These are phyloP conservation scores for Meriones psammophilus DNA, from an alignment of 2,797 vertebrate species.

Conservation along the genomic window DNA sequence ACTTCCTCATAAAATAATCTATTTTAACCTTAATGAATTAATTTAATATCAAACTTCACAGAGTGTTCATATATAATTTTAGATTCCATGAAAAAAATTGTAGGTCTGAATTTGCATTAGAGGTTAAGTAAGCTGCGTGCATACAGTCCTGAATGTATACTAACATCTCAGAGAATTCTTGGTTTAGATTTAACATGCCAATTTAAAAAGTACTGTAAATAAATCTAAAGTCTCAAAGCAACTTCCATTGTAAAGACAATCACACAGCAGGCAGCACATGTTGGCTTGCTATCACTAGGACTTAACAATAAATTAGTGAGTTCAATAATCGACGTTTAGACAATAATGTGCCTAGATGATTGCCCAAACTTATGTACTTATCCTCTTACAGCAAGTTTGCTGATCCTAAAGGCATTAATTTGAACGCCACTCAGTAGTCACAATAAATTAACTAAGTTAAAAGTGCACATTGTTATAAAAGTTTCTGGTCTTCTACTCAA, in stretches of 20 bases:
- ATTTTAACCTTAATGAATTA: not conserved
- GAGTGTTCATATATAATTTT: not conserved
- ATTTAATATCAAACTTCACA: conserved; percentile 54
- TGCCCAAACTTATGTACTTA: not conserved
- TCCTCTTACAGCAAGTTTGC: not conserved
- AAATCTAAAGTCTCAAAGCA: conserved; percentile 37
- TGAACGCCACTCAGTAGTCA: conserved; percentile 52
- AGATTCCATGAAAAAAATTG: conserved; percentile 28
- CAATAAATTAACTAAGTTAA: conserved; percentile 35
- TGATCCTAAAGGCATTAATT: conserved; percentile 10
- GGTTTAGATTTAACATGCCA: conserved; percentile 4
- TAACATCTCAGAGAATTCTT: not conserved
- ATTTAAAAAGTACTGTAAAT: conserved; percentile 45
- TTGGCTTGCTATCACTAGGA: not conserved
- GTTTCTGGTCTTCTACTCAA: conserved; percentile 22
- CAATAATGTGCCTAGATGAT: not conserved
- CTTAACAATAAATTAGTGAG: not conserved
- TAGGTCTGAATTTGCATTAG: conserved; percentile 46
- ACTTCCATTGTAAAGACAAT: conserved; percentile 1
- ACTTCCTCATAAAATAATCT: conserved; percentile 13
- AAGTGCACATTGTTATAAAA: conserved; percentile 24
- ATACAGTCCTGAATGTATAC: not conserved
- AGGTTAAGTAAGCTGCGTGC: not conserved
- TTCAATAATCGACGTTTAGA: not conserved
- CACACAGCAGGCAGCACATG: not conserved